These are phyloP conservation scores for Cenopis cana DNA, from an alignment of 2,888 invertebrate genomes.

Conservation along the genomic window DNA sequence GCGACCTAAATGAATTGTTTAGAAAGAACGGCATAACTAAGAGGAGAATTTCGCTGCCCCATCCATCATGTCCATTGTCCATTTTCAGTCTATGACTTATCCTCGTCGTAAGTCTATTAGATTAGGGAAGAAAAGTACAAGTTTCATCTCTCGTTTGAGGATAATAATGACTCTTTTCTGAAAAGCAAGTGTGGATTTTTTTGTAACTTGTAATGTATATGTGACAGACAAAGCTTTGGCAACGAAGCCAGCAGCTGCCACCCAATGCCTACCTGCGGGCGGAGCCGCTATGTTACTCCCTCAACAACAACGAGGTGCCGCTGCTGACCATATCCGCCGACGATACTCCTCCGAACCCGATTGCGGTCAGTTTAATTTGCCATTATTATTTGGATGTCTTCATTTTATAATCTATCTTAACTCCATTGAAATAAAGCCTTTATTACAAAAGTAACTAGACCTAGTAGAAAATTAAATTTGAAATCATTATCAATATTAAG, in stretches of 20 bases:
- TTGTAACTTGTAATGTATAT: neutral
- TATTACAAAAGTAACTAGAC: neutral
- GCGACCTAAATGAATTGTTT: too few relatives aligned
- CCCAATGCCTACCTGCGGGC: slow-evolving; percentile 85
- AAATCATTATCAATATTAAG: too few relatives aligned
- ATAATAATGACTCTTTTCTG: too few relatives aligned
- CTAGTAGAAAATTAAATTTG: too few relatives aligned
- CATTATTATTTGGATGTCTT: neutral
- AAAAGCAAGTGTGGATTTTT: too few relatives aligned
- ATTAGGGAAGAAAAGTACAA: too few relatives aligned
- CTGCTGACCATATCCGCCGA: slow-evolving; percentile 90
- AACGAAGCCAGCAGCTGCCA: slow-evolving; percentile 80
- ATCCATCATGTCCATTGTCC: too few relatives aligned
- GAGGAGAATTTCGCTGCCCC: too few relatives aligned
- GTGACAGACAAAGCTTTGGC: slow-evolving; percentile 86
- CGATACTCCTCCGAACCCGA: slow-evolving; percentile 81
- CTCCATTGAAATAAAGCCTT: neutral
- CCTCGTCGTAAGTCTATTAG: neutral
- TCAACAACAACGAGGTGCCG: slow-evolving; percentile 90
- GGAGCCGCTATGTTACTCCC: slow-evolving; percentile 88
- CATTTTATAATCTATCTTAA: neutral
- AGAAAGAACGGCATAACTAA: too few relatives aligned
- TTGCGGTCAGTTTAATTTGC: slow-evolving; percentile 72
- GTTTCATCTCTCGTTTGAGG: too few relatives aligned
- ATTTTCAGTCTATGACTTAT: too few relatives aligned